phyloP scores from a whole-genome alignment of 2,113 vertebrate species.

The Ivindomyrus marchei region DNA sequence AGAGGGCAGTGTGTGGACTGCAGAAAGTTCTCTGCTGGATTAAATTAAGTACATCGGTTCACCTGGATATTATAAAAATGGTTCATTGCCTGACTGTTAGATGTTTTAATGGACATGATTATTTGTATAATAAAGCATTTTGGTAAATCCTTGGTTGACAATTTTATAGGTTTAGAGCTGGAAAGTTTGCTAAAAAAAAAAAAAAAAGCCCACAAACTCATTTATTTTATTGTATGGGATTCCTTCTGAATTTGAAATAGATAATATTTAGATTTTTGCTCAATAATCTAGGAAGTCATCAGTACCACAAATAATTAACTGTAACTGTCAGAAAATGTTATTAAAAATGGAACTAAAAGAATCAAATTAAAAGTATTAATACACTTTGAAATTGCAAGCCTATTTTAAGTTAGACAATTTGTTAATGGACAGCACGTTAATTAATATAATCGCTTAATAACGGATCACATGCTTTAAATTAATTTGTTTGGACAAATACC shows the following conservation, averaged over 20 bases:
- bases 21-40: neutral
- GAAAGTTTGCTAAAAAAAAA: neutral
- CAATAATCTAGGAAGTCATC: neutral
- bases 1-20: neutral
- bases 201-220: neutral
- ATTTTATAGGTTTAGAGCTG: neutral
- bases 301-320: neutral
- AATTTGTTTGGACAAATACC: neutral
- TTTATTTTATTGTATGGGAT: neutral
- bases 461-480: neutral
- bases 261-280: neutral
- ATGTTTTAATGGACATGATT: neutral
- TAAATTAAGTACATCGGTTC: neutral
- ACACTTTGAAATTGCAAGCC: neutral
- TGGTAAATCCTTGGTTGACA: neutral
- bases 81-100: neutral
- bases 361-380: neutral
- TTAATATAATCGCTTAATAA: neutral
- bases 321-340: neutral
- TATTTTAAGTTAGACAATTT: neutral
- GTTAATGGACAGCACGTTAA: neutral
- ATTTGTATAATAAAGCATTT: neutral
- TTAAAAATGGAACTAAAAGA: neutral
- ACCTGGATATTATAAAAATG: neutral
- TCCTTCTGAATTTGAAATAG: neutral